Conservation (phyloP, 2,113 vertebrate species). For the Danio rerio region GRCz12tu NC_133194.1:3260501-3261000, state of each 20-base stretch:
- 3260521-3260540: slow-evolving; percentile 81
- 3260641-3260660: slow-evolving; percentile 80
- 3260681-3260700: slow-evolving; percentile 64
- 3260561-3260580: slow-evolving; percentile 86
- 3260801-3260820: slow-evolving; percentile 76
- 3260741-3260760: slow-evolving; percentile 85
- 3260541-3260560: slow-evolving; percentile 80
- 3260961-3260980: slow-evolving; percentile 76
- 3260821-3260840: slow-evolving; percentile 71
- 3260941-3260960: slow-evolving; percentile 74
- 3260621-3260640: slow-evolving; percentile 79
- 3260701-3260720: slow-evolving; percentile 81
- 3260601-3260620: slow-evolving; percentile 75
- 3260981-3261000: slow-evolving; percentile 78
- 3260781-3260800: slow-evolving; percentile 78
- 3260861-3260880: not conserved
- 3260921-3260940: slow-evolving; percentile 11
- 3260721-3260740: slow-evolving; percentile 84
- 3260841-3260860: no score
- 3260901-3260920: not conserved
- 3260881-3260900: no score
- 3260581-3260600: slow-evolving; percentile 84
- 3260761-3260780: slow-evolving; percentile 61
- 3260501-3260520: slow-evolving; percentile 77
- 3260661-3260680: slow-evolving; percentile 63